Base-by-base conservation (phyloP, 2,797 vertebrate genomes). In the Manis pentadactyla region DNA sequence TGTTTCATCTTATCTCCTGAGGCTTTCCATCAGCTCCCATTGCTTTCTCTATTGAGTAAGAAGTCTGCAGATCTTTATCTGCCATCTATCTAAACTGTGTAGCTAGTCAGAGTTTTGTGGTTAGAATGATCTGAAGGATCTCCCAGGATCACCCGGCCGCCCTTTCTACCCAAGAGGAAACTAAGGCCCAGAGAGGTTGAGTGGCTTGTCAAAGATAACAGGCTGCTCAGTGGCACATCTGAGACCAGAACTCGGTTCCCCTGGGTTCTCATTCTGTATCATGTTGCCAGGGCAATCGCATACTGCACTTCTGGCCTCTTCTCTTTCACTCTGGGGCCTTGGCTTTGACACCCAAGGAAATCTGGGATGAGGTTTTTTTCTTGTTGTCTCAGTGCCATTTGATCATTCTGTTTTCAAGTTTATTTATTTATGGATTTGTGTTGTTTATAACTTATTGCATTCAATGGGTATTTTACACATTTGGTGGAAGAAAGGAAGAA, bases 11-110 rank as follows among this genome's bases (percentile, higher is more conserved):
- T 95, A 91, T 95, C 93, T 87, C 71, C 68, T 34, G 83, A 87
- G 87, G 66, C 75, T 92, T 88, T 37, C 83, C 64, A 37, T 84
- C 37, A 73, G 78, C 66, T 95, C 90, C 82, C 59, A 19, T 55
- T 21, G 92, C 90, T 92, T 91, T 96, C 77, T 90, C 88, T 66
- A 17, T 86, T 59, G 78, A 94, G 94, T 68, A 88, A 97, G 95
- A 87, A n/a, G 55, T 69, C 59, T 39, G n/a, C 0, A 5, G 84
- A 90, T 83, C 61, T 68, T 68, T 94, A 46, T 46, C 46, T 88
- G 97, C 95, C 77, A 71, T 59, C 31, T n/a, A 85, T 85, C 90
- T 95, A 73, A 39, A 61, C 87, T 3, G 59, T 71, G 84, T n/a
- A 34, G 93, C 79, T n/a, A 81, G 71, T 86, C 59, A 71, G 66